Conservation (phyloP, 2,797 vertebrate species). For the Xiphorhynchus erythropygius region DNA sequence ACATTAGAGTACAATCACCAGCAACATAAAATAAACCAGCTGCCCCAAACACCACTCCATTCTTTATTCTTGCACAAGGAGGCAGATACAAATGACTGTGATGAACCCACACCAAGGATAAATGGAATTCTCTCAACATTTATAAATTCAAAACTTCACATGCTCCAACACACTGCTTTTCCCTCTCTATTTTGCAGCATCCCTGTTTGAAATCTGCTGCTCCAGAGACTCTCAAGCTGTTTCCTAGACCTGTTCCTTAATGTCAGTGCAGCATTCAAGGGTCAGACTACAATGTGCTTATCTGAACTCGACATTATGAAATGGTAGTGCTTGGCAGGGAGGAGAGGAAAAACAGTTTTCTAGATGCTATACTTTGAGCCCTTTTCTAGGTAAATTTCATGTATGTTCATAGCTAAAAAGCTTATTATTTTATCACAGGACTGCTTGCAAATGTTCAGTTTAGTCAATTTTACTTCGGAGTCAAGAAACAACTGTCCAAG, state of each 20-base stretch:
- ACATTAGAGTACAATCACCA: neutral
- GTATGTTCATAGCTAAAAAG: neutral
- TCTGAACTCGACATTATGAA: constrained; percentile 7
- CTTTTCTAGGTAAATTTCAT: neutral
- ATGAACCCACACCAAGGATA: neutral
- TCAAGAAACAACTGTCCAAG: neutral
- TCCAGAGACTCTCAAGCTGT: neutral
- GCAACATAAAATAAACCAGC: neutral
- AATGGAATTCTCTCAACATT: neutral
- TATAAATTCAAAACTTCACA: neutral
- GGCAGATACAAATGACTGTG: neutral
- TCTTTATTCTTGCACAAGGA: neutral
- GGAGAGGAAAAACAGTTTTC: neutral
- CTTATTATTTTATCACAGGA: neutral
- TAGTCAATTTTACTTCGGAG: neutral
- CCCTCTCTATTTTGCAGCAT: neutral
- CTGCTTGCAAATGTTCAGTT: neutral
- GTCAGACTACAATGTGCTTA: neutral
- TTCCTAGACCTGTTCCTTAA: neutral
- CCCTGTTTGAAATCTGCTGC: neutral
- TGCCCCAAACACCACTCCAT: neutral
- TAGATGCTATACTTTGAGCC: neutral
- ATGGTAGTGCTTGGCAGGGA: neutral
- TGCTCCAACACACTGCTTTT: neutral
- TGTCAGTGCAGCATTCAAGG: neutral